phyloP scores from a whole-genome alignment of 2,797 vertebrate species.

The Pipistrellus kuhlii region DNA sequence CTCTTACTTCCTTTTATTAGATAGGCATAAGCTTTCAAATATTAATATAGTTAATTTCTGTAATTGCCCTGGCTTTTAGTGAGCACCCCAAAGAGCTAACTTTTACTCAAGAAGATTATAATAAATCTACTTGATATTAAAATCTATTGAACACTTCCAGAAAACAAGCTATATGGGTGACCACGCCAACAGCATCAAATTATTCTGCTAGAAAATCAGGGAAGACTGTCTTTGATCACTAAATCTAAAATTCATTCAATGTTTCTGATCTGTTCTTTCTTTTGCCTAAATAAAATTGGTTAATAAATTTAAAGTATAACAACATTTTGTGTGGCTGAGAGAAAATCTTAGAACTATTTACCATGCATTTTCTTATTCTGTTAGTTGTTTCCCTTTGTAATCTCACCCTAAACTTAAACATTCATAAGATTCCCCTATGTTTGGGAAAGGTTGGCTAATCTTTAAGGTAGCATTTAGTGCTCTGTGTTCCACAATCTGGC shows the following conservation, averaged over 20 bases:
- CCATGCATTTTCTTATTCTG: background rate
- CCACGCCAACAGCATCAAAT: background rate
- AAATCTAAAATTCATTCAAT: slow-evolving; percentile 28
- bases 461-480: background rate
- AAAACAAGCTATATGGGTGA: slow-evolving; percentile 36
- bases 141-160: slow-evolving; percentile 42
- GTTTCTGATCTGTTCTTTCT: slow-evolving; percentile 32
- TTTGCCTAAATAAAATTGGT: slow-evolving; percentile 28
- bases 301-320: slow-evolving; percentile 34
- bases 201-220: slow-evolving; percentile 49
- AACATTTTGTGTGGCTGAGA: background rate
- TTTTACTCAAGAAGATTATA: slow-evolving; percentile 47
- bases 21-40: background rate
- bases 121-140: slow-evolving; percentile 33
- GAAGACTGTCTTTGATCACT: slow-evolving; percentile 38
- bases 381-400: slow-evolving; percentile 43
- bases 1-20: slow-evolving; percentile 9
- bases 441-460: background rate
- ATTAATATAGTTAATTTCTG: slow-evolving; percentile 6
- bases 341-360: slow-evolving; percentile 6
- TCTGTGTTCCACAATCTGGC: background rate
- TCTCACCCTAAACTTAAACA: background rate
- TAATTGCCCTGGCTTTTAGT: background rate
- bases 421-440: background rate
- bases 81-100: background rate